Conservation (phyloP, 2,797 vertebrate genomes). For the Syngnathus rostellatus region DNA sequence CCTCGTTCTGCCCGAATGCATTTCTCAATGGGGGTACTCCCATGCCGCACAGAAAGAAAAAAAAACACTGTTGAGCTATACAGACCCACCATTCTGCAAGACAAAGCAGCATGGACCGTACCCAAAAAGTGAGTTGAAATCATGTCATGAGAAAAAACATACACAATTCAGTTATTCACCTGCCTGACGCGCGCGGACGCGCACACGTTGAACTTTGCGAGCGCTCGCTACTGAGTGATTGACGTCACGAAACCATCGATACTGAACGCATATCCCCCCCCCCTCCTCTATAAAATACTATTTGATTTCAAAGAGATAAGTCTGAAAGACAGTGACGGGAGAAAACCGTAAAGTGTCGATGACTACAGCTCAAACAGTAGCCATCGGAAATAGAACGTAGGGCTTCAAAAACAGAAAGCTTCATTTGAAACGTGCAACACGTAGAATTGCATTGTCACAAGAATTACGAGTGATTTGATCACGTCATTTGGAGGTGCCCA, state of each 20-base stretch:
- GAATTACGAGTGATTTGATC: not conserved
- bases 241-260: conserved; percentile 31
- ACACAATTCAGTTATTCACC: conserved; percentile 16
- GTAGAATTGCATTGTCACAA: not conserved
- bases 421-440: not conserved
- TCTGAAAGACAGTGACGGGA: not conserved
- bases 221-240: not conserved
- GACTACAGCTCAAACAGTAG: not conserved
- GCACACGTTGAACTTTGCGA: not conserved
- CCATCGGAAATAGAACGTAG: conserved; percentile 47
- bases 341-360: conserved; percentile 20
- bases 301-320: not conserved
- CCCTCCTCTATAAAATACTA: too few species aligned
- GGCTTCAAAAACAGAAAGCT: not conserved
- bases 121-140: not conserved
- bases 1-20: not conserved
- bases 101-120: not conserved
- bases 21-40: not conserved
- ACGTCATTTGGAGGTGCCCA: not conserved
- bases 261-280: not conserved
- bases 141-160: not conserved
- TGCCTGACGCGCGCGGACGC: conserved; percentile 19
- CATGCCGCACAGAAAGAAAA: not conserved
- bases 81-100: not conserved
- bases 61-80: not conserved